Evolutionary conservation across 1,140 invertebrate species (phyloP).

Genomic region (Drosophila sp.): DNA sequence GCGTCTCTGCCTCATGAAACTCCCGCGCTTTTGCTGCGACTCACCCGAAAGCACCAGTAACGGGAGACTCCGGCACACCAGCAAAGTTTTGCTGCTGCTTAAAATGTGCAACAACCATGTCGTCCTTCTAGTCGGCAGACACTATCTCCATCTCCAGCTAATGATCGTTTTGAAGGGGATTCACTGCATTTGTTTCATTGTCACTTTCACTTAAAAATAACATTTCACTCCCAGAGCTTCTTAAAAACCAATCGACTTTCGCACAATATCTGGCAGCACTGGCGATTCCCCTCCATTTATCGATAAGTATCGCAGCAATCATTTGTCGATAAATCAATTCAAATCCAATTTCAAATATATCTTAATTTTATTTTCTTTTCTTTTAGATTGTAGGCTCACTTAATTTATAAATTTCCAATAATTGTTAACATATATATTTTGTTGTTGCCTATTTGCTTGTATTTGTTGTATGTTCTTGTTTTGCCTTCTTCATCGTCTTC

Average conservation of each 20-base stretch:
- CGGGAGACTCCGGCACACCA: no score
- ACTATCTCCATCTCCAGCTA: no score
- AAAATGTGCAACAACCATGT: no score
- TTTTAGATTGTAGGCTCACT: conserved; percentile 59
- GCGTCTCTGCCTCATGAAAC: no score
- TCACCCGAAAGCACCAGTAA: no score
- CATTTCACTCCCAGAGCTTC: background rate
- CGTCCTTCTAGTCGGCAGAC: no score
- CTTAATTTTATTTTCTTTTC: conserved; percentile 27
- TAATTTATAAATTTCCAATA: conserved; percentile 43
- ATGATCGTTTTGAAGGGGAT: no score
- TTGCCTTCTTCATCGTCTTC: conserved; percentile 5
- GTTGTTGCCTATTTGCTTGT: conserved; percentile 41
- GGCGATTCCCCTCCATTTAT: background rate
- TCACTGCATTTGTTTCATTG: no score
- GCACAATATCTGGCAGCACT: background rate
- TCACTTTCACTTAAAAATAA: no score
- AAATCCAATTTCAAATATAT: conserved; percentile 6
- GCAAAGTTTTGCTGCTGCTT: no score
- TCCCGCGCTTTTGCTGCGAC: no score
- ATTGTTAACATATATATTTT: conserved; percentile 53
- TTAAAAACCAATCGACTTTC: background rate
- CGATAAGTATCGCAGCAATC: background rate
- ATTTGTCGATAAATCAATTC: background rate
- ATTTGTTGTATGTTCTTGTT: conserved; percentile 21